A percentile compares a stretch with the other conserved stretches of the same genome.
phyloP scores from a whole-genome alignment of 1,140 invertebrate species.

The Thaumatotibia leucotreta region DNA sequence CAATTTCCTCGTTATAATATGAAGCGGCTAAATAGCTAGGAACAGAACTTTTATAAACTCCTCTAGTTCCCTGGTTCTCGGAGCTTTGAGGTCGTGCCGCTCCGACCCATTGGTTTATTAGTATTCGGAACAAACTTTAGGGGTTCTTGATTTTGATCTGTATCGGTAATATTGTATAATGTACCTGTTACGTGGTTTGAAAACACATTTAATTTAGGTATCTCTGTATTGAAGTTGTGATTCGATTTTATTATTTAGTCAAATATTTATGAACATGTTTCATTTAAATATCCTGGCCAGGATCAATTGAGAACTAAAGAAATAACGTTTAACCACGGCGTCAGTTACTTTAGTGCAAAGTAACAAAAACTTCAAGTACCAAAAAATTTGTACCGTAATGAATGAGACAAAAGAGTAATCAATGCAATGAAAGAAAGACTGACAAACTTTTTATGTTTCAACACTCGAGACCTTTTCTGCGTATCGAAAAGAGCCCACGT shows the following conservation, averaged over 20 bases:
- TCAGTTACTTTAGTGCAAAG: not conserved
- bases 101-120: constrained; percentile 54
- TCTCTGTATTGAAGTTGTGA: constrained; percentile 20
- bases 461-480: constrained; percentile 49
- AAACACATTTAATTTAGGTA: constrained; percentile 44
- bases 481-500: constrained; percentile 41
- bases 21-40: not conserved
- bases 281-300: constrained; percentile 9
- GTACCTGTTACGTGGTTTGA: constrained; percentile 40
- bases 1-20: not conserved
- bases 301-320: not conserved
- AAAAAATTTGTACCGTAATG: constrained; percentile 20
- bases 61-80: not conserved
- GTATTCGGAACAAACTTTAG: constrained; percentile 65
- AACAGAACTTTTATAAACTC: not conserved
- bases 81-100: constrained; percentile 36
- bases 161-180: constrained; percentile 46
- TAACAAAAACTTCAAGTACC: constrained; percentile 8
- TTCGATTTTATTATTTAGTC: constrained; percentile 16
- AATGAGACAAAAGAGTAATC: constrained; percentile 53
- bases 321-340: not conserved
- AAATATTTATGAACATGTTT: constrained; percentile 9
- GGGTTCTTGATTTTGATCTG: constrained; percentile 49
- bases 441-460: constrained; percentile 33
- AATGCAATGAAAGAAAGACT: constrained; percentile 30